Percentiles rank a stretch among this genome's conserved stretches.
These are phyloP conservation scores for Phalacrocorax brasilianus DNA, from an alignment of 2,113 vertebrate species.

Conservation along the genomic window DNA sequence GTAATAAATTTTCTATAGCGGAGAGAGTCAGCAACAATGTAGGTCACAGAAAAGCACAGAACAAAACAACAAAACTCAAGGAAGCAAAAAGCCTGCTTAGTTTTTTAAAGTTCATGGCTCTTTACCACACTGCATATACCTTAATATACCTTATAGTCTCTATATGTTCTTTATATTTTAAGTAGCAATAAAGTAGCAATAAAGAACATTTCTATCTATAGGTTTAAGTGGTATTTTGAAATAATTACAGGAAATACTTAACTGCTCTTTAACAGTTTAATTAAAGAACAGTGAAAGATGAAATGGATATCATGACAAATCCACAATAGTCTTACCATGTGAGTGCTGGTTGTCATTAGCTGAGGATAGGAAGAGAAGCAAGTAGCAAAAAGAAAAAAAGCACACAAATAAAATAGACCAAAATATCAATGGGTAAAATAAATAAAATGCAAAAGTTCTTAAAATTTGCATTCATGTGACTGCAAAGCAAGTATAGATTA, in stretches of 20 bases:
- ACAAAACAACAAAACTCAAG: conserved; percentile 22
- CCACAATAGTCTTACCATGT: conserved; percentile 91
- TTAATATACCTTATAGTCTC: background rate
- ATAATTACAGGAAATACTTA: conserved; percentile 60
- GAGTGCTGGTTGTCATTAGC: conserved; percentile 96
- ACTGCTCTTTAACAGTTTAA: conserved; percentile 57
- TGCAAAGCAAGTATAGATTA: conserved; percentile 41
- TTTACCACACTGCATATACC: background rate
- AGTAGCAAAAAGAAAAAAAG: conserved; percentile 84
- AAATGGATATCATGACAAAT: conserved; percentile 71
- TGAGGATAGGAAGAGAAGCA: conserved; percentile 91
- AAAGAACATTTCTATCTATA: conserved; percentile 30
- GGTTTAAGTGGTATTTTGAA: conserved; percentile 20
- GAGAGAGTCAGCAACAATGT: background rate
- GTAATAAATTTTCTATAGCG: background rate
- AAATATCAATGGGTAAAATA: conserved; percentile 77
- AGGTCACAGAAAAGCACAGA: background rate
- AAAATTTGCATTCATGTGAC: conserved; percentile 49
- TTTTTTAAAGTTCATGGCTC: background rate
- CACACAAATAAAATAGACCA: conserved; percentile 82
- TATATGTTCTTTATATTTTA: background rate
- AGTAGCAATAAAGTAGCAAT: background rate
- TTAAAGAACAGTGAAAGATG: conserved; percentile 65
- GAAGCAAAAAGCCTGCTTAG: background rate
- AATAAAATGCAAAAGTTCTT: conserved; percentile 78